A percentile compares a stretch with the other conserved stretches of the same genome.
Evolutionary conservation across 1,140 invertebrate genomes (phyloP).

Genomic region (Pentalonia nigronervosa): DNA sequence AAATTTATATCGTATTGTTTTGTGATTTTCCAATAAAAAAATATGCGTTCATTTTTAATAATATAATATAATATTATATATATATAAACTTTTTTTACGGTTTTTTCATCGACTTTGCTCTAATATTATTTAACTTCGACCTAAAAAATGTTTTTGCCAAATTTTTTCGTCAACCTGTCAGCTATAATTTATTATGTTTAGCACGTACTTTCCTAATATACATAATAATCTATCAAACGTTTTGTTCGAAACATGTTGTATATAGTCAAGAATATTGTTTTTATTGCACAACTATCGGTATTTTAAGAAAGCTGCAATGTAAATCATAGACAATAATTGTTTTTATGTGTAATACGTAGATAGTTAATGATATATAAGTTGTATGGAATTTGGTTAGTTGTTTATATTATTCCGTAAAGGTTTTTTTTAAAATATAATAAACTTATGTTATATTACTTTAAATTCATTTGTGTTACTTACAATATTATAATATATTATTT

Average conservation of each 20-base stretch:
- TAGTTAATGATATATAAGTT: too few species aligned
- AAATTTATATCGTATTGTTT: neutral
- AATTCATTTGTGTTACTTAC: neutral
- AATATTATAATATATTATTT: neutral
- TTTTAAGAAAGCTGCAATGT: neutral
- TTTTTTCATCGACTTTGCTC: slow-evolving; percentile 38
- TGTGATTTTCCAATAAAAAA: neutral
- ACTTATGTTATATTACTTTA: neutral
- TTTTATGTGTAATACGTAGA: too few species aligned
- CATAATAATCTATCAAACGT: neutral
- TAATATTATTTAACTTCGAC: slow-evolving; percentile 50
- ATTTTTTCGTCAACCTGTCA: slow-evolving; percentile 16
- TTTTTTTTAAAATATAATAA: neutral
- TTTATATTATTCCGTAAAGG: neutral
- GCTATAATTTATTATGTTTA: slow-evolving; percentile 33
- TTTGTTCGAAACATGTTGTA: neutral
- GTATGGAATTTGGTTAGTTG: neutral
- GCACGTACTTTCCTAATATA: neutral
- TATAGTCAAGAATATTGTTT: neutral
- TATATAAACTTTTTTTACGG: neutral
- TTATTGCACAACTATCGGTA: neutral
- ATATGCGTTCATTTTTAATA: neutral
- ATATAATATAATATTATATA: neutral
- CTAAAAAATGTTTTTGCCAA: slow-evolving; percentile 55
- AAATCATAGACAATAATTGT: neutral